phyloP scores from a whole-genome alignment of 1,140 invertebrate genomes.

The Acromyrmex echinatior region DNA sequence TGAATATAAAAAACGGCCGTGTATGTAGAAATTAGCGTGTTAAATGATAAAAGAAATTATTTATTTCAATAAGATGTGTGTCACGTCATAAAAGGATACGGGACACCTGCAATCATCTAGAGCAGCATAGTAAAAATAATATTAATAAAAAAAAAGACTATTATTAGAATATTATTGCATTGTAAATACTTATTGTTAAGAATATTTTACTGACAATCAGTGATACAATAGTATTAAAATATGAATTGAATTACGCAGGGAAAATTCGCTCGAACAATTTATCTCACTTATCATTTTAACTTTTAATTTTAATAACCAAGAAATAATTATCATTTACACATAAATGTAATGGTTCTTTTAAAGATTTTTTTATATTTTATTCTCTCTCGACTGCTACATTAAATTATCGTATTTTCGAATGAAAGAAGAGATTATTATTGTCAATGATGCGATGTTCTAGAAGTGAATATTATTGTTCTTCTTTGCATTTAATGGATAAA shows the following conservation, averaged over 20 bases:
- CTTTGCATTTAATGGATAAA: neutral
- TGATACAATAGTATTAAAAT: neutral
- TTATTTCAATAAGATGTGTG: constrained; percentile 10
- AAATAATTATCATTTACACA: neutral
- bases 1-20: neutral
- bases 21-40: neutral
- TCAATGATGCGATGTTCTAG: neutral
- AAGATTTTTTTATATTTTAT: neutral
- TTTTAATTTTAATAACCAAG: constrained; percentile 1
- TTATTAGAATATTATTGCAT: neutral
- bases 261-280: neutral
- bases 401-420: neutral
- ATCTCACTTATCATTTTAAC: neutral
- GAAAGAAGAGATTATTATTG: neutral
- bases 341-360: neutral
- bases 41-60: neutral
- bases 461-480: neutral
- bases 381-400: neutral
- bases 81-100: neutral
- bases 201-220: neutral
- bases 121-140: neutral
- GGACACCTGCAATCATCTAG: neutral
- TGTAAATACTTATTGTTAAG: neutral
- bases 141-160: neutral
- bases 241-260: neutral